Evolutionary conservation across 1,140 invertebrate species (phyloP), one percentile per base, ranked within the genome.

Genomic region (Hylyphantes graminicola): DNA sequence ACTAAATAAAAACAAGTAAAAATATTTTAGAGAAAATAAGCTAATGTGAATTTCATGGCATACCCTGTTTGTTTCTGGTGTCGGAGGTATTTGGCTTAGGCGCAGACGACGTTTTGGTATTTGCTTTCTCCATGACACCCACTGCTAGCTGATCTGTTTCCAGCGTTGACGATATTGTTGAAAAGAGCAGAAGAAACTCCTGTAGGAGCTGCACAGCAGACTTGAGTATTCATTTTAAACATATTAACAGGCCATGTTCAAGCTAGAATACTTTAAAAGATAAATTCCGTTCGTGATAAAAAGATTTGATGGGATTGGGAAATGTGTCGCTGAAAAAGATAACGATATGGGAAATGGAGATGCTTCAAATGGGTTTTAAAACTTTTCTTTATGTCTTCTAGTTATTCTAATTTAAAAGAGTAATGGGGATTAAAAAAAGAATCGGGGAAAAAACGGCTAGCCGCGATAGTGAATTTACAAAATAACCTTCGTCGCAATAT

Each of bases 51-150:
- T 35, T 35, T 35, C 35, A 35, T 35, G 35, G 2, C 35, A 35
- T 48, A 83, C 80, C 80, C 74, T 74, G 80, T 55, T 83, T 83
- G 8, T 64, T 65, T 83, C 75, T 83, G 19, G 80, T 15, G 11
- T 83, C 80, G 2, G 70, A 74, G 53, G 11, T 63, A 57, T 48
- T 59, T 9, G 80, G 65, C 54, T 75, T 83, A 75, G 70, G 65
- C 17, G 76, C 68, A 15, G 80, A 65, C 64, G 80, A 65, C 64
- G 17, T 74, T 74, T 50, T 72, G 12, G 61, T 9, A 75, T 83
- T 83, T n/a, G 70, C 72, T 55, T 75, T 74, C 57, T 83, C 80
- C 80, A 83, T 83, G 11, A n/a, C 80, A 61, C 61, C 72, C 70
- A 65, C 57, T 83, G 64, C 80, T n/a, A 53, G 53, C 8, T 21